Conservation (phyloP, 1,140 invertebrate genomes). For the Lethrus apterus region DNA sequence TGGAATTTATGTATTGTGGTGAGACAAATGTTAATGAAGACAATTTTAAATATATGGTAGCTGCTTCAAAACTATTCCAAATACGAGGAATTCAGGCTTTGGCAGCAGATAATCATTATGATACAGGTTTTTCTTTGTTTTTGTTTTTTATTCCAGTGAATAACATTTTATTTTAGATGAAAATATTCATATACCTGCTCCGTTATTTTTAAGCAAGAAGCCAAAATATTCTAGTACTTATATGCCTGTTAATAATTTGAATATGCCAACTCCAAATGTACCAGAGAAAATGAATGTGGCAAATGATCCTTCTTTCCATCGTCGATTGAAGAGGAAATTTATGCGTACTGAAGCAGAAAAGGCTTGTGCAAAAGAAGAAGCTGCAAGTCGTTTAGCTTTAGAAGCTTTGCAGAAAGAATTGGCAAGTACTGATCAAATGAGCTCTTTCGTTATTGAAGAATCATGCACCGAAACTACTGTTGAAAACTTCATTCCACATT, state of each 20-base stretch:
- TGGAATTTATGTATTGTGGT: constrained; percentile 39
- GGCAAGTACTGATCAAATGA: constrained; percentile 25
- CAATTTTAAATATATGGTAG: constrained; percentile 33
- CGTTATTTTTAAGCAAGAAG: constrained; percentile 27
- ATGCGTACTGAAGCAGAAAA: constrained; percentile 33
- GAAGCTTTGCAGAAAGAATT: constrained; percentile 35
- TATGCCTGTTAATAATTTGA: constrained; percentile 13
- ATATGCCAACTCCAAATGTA: constrained; percentile 12
- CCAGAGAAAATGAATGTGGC: constrained; percentile 9
- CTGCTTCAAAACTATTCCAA: constrained; percentile 35
- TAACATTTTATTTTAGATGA: constrained; percentile 17
- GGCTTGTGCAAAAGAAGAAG: constrained; percentile 35
- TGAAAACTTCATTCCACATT: constrained; percentile 35
- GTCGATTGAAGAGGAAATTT: constrained; percentile 19
- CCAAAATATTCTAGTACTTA: constrained; percentile 28
- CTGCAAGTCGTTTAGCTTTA: constrained; percentile 33
- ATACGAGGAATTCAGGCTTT: constrained; percentile 31
- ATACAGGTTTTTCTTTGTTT: constrained; percentile 10
- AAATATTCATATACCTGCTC: constrained; percentile 23
- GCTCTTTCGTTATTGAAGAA: constrained; percentile 33
- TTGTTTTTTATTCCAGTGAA: background rate
- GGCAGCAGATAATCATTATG: constrained; percentile 24
- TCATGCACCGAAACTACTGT: constrained; percentile 35
- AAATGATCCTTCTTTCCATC: constrained; percentile 13
- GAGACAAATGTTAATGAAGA: constrained; percentile 33